Conservation (phyloP, 2,797 vertebrate species). For the Sebastes aleutianus region DNA sequence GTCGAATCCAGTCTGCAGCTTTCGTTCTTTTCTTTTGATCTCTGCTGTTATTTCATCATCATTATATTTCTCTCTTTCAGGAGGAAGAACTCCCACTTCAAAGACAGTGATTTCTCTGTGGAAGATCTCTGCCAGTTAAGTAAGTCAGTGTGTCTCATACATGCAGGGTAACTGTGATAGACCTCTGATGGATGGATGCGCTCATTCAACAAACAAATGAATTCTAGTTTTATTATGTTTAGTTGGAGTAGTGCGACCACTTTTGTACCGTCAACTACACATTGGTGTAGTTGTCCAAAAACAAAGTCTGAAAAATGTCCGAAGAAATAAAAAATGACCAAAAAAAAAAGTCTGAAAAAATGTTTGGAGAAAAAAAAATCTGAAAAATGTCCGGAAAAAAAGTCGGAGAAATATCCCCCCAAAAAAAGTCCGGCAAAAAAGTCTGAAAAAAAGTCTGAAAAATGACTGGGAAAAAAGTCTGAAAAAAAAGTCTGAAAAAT, state of each 20-base stretch:
- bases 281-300: too few species aligned
- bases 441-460: too few species aligned
- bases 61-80: slow-evolving; percentile 67
- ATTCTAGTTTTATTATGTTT: not conserved
- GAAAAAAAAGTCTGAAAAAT: too few species aligned
- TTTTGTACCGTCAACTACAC: not conserved
- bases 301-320: too few species aligned
- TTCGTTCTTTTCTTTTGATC: slow-evolving; percentile 5
- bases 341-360: too few species aligned
- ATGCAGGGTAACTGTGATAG: not conserved
- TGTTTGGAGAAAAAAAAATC: too few species aligned
- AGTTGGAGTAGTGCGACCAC: not conserved
- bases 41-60: slow-evolving; percentile 8
- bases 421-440: too few species aligned
- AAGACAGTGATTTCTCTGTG: slow-evolving; percentile 89
- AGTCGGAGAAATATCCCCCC: too few species aligned
- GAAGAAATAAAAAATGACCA: too few species aligned
- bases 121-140: slow-evolving; percentile 95
- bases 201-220: not conserved
- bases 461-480: too few species aligned
- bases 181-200: not conserved
- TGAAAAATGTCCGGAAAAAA: too few species aligned
- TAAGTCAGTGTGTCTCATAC: slow-evolving; percentile 68
- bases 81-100: slow-evolving; percentile 91
- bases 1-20: not conserved